Conservation (phyloP, 2,888 invertebrate species). For the Perdita meconis region DNA sequence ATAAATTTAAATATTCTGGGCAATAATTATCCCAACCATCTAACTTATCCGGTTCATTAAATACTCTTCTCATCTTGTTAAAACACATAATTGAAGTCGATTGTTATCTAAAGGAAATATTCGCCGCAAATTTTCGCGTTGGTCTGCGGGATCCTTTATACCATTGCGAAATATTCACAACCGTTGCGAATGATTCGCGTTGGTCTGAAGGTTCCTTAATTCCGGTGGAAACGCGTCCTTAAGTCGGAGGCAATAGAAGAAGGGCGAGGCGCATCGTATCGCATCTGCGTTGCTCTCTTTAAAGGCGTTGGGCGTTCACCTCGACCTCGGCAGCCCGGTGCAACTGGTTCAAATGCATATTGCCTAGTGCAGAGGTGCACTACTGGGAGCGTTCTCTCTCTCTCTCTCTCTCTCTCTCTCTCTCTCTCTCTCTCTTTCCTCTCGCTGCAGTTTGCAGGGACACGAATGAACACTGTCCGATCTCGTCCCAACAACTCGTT, state of each 20-base stretch:
- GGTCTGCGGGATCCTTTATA: too few species aligned
- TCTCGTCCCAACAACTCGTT: slow-evolving; percentile 45
- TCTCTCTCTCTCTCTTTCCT: slow-evolving; percentile 17
- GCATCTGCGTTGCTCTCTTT: slow-evolving; percentile 82
- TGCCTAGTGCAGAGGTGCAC: slow-evolving; percentile 79
- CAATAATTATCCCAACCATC: too few species aligned
- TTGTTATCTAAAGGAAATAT: too few species aligned
- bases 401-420: slow-evolving; percentile 24
- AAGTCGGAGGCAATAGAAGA: slow-evolving; percentile 65
- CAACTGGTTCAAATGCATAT: slow-evolving; percentile 82
- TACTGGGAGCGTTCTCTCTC: slow-evolving; percentile 73
- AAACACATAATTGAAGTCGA: too few species aligned
- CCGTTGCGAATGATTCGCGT: too few species aligned
- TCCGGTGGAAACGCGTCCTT: slow-evolving; percentile 72
- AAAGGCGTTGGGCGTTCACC: slow-evolving; percentile 83
- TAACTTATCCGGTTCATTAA: too few species aligned
- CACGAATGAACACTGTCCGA: slow-evolving; percentile 43
- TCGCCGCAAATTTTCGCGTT: too few species aligned
- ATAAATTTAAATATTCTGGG: too few species aligned
- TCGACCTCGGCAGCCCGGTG: slow-evolving; percentile 80
- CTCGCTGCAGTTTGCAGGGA: slow-evolving; percentile 65
- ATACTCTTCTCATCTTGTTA: too few species aligned
- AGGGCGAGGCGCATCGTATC: slow-evolving; percentile 79
- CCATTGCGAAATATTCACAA: too few species aligned
- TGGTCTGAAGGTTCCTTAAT: not conserved